phyloP scores from a whole-genome alignment of 2,888 invertebrate species.

The Aelia acuminata region DNA sequence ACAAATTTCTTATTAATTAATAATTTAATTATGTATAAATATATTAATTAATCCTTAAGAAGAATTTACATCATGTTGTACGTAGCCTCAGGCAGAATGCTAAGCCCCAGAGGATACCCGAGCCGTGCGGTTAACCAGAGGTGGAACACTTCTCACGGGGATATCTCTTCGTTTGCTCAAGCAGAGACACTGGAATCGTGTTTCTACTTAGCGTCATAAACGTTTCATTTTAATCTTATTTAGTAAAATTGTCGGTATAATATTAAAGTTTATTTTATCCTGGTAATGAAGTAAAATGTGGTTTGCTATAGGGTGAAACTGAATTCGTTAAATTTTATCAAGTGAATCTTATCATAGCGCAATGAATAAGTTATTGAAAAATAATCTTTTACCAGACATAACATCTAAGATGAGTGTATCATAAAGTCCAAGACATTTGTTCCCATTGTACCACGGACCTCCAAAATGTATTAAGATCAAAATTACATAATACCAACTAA shows the following conservation, averaged over 20 bases:
- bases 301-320: too few relatives aligned
- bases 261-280: background rate
- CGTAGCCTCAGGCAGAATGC: background rate
- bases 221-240: background rate
- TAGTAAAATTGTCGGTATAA: background rate
- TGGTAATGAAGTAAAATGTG: too few relatives aligned
- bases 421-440: too few relatives aligned
- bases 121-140: conserved; percentile 45
- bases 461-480: too few relatives aligned
- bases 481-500: too few relatives aligned
- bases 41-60: background rate
- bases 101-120: conserved; percentile 2
- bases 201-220: conserved; percentile 1
- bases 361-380: too few relatives aligned
- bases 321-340: too few relatives aligned
- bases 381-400: too few relatives aligned
- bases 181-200: background rate
- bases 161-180: conserved; percentile 28
- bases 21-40: background rate
- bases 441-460: too few relatives aligned
- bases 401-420: too few relatives aligned
- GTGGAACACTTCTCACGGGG: conserved; percentile 52
- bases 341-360: too few relatives aligned
- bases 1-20: too few relatives aligned
- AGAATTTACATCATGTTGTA: background rate